Conservation (phyloP, 2,888 invertebrate species). For the Ophion slaviceki region DNA sequence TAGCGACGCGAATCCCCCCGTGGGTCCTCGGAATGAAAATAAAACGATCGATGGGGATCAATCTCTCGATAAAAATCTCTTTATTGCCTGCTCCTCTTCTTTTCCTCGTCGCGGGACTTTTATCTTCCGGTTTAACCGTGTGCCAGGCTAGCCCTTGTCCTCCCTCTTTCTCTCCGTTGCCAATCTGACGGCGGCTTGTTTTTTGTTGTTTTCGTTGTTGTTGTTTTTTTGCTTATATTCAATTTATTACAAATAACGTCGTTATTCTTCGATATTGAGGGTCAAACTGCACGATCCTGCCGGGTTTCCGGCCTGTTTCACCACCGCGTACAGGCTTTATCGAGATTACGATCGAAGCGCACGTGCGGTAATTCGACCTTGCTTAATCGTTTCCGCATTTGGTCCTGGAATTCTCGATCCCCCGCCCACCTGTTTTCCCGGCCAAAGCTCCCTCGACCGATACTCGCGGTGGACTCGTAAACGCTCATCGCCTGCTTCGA, state of each 20-base stretch:
- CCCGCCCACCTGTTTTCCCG: not conserved
- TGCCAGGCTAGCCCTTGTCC: not conserved
- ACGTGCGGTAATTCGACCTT: slow-evolving; percentile 62
- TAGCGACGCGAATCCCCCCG: slow-evolving; percentile 25
- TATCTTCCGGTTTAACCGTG: slow-evolving; percentile 38
- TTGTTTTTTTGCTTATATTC: slow-evolving; percentile 13
- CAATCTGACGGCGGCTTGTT: not conserved
- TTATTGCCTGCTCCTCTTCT: slow-evolving; percentile 23
- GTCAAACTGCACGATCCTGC: slow-evolving; percentile 43
- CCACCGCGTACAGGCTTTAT: slow-evolving; percentile 27
- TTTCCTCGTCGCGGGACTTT: slow-evolving; percentile 21
- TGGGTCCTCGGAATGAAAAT: slow-evolving; percentile 38
- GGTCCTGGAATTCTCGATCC: slow-evolving; percentile 24
- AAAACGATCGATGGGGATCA: slow-evolving; percentile 64
- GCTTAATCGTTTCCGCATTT: slow-evolving; percentile 63
- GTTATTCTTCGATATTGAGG: slow-evolving; percentile 46
- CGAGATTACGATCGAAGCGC: slow-evolving; percentile 59
- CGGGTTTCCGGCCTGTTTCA: not conserved
- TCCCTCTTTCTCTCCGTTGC: not conserved
- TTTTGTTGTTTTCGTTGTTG: slow-evolving; percentile 6
- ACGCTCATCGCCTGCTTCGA: not conserved
- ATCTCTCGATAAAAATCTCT: slow-evolving; percentile 63
- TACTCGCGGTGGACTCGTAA: not conserved
- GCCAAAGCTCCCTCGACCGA: not conserved
- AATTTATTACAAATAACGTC: slow-evolving; percentile 48